Evolutionary conservation across 37 sponge, comb jelly and placozoan genomes (phyloP), one percentile per base, ranked within the genome.

Genomic region (Ephydatia muelleri): DNA sequence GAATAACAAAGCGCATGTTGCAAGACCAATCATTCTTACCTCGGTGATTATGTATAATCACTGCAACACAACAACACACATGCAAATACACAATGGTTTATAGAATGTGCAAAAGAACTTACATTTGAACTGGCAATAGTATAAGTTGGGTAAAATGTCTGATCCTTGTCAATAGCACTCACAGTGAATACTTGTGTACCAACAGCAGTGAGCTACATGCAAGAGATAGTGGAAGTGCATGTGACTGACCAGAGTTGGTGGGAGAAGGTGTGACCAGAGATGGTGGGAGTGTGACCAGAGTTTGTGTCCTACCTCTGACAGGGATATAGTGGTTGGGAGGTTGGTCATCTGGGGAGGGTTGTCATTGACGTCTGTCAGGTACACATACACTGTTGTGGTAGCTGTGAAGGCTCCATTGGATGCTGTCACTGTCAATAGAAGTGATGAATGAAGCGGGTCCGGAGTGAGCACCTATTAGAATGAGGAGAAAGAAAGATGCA

Each of bases 351-450:
- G 2, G 0, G 90, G 90, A 3, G 36, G 2, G 28, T 90, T 75
- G 65, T 90, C 90, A 68, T 90, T 90, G 81, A 80, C 64, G 32
- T 90, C 90, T 5, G 1, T 2, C n/a, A 90, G 49, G n/a, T 39
- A 6, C 34, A 90, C 70, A 19, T 26, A 30, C 36, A 88, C 67
- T 22, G 31, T 30, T 57, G 57, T 57, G 1, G 12, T 1, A 14
- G 57, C 57, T 16, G 57, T 57, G 57, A 57, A 14, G 57, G 57
- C 57, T 16, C 57, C 57, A 57, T 57, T 57, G 16, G 57, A 57
- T 57, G 57, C 57, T 13, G 16, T 21, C 6, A 57, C 57, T 57
- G 57, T 57, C 6, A 57, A 1, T 1, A 57, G 12, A 1, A 57
- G 16, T 57, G 57, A 57, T 57, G 57, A 14, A 1, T 1, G 12